These are phyloP conservation scores for Torymus auratus DNA, from an alignment of 2,888 invertebrate species.

Conservation along the genomic window DNA sequence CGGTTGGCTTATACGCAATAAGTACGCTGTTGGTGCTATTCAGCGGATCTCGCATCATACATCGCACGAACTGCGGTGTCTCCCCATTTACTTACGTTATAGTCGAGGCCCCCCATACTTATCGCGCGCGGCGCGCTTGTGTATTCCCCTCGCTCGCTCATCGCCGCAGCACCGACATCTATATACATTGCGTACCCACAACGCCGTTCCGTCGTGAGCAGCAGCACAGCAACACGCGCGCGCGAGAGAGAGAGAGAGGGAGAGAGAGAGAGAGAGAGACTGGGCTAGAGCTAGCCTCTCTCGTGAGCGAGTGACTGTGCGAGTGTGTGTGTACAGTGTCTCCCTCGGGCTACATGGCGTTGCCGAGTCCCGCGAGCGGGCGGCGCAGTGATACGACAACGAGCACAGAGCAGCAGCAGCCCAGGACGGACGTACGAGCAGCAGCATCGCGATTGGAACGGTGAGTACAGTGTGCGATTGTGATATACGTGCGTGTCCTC, in stretches of 20 bases:
- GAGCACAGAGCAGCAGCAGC: not conserved
- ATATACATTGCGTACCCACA: too few species aligned
- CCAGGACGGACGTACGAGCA: not conserved
- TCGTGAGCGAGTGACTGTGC: too few species aligned
- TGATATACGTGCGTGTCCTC: constrained; percentile 8
- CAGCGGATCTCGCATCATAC: too few species aligned
- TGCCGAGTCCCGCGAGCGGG: constrained; percentile 27
- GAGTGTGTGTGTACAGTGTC: constrained; percentile 10
- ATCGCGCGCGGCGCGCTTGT: too few species aligned
- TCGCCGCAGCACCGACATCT: too few species aligned
- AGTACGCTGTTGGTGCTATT: too few species aligned
- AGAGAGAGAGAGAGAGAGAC: constrained; percentile 45
- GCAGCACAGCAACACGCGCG: not conserved
- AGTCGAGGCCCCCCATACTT: too few species aligned
- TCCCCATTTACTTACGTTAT: too few species aligned
- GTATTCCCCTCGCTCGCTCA: too few species aligned
- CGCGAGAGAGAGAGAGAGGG: constrained; percentile 8
- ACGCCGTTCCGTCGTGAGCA: too few species aligned
- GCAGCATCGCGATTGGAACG: constrained; percentile 9
- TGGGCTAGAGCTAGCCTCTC: not conserved
- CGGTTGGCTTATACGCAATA: too few species aligned
- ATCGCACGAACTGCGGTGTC: too few species aligned
- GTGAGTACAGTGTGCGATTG: constrained; percentile 1
- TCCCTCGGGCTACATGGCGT: constrained; percentile 45
- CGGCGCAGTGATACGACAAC: not conserved